phyloP scores from a whole-genome alignment of 2,888 invertebrate genomes.

The Abrostola tripartita region DNA sequence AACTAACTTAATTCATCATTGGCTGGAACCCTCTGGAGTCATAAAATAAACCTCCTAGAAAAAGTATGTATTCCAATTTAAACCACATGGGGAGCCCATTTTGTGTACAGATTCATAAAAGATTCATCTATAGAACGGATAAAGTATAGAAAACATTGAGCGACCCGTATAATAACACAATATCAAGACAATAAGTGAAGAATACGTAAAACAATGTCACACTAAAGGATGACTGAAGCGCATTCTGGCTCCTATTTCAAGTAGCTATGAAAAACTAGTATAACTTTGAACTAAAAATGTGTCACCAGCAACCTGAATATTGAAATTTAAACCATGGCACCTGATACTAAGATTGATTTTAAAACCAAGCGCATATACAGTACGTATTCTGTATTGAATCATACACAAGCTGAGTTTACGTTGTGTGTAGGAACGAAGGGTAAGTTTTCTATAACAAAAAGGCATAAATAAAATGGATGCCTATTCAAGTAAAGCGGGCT shows the following conservation, averaged over 20 bases:
- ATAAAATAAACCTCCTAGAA: too few relatives aligned
- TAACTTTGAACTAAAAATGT: slow-evolving; percentile 51
- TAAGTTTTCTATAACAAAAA: slow-evolving; percentile 60
- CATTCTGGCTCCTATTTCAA: slow-evolving; percentile 45
- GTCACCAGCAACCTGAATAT: slow-evolving; percentile 15
- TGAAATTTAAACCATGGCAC: slow-evolving; percentile 18
- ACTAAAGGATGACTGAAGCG: slow-evolving; percentile 46
- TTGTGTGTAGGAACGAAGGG: slow-evolving; percentile 35
- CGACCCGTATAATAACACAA: slow-evolving; percentile 34
- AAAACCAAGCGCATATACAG: slow-evolving; percentile 1
- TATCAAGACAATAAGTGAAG: slow-evolving; percentile 32
- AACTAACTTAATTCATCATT: too few relatives aligned
- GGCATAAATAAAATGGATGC: slow-evolving; percentile 59
- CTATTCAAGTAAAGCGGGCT: slow-evolving; percentile 59
- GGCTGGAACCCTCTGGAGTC: too few relatives aligned
- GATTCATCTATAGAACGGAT: not conserved
- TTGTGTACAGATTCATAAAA: not conserved
- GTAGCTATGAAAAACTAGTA: slow-evolving; percentile 56
- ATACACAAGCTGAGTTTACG: slow-evolving; percentile 27
- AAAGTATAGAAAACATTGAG: slow-evolving; percentile 10
- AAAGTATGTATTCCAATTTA: too few relatives aligned
- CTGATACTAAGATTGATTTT: slow-evolving; percentile 18
- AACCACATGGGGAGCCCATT: not conserved
- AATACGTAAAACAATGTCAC: slow-evolving; percentile 28
- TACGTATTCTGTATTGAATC: slow-evolving; percentile 33